A percentile compares a stretch with the other conserved stretches of the same genome.
These are phyloP conservation scores for Mixornis gularis DNA, from an alignment of 2,113 vertebrate species.

Conservation along the genomic window DNA sequence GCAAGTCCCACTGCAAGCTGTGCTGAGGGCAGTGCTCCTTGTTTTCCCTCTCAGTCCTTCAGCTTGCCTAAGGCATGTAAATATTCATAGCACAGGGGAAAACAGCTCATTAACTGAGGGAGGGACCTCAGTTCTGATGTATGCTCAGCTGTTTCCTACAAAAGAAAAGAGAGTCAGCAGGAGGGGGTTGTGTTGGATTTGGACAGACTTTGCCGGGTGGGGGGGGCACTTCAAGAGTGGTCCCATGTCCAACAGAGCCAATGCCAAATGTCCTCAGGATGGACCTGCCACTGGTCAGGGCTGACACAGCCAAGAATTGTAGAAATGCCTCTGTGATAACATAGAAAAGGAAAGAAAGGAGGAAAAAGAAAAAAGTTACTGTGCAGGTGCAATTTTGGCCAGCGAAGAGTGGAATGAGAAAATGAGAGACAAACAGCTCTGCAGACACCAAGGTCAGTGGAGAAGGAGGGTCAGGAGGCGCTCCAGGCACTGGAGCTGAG, in stretches of 20 bases:
- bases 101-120: not conserved
- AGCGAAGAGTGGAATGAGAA: not conserved
- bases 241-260: not conserved
- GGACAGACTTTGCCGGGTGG: not conserved
- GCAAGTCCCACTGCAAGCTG: not conserved
- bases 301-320: not conserved
- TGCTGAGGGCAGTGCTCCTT: not conserved
- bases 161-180: not conserved
- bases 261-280: not conserved
- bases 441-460: not conserved
- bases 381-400: not conserved
- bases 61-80: not conserved
- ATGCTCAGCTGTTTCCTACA: not conserved
- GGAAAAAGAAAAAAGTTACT: too few relatives aligned
- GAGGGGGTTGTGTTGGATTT: not conserved
- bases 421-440: not conserved
- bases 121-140: not conserved
- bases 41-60: not conserved
- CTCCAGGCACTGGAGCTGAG: fast-evolving
- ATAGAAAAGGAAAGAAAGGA: not conserved
- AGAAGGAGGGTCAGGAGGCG: not conserved
- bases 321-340: not conserved
- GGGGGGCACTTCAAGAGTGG: not conserved
- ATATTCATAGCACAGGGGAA: not conserved
- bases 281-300: not conserved